Percentiles rank a stretch among this genome's conserved stretches.
Evolutionary conservation across 2,888 invertebrate species (phyloP).

Genomic region (Rhorus exstirpatorius): DNA sequence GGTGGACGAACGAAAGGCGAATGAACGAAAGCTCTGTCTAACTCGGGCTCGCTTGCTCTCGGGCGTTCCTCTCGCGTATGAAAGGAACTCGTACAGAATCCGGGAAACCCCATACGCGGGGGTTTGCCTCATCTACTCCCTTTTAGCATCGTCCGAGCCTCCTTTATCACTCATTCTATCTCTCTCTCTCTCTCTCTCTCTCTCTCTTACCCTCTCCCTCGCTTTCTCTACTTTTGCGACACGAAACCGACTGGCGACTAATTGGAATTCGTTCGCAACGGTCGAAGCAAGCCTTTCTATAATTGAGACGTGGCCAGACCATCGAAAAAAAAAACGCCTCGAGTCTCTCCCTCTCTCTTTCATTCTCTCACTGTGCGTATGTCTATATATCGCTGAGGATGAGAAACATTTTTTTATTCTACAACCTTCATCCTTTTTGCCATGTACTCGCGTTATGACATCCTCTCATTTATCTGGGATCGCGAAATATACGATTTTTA

Average conservation of each 20-base stretch:
- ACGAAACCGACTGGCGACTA: slow-evolving; percentile 84
- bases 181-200: slow-evolving; percentile 19
- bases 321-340: slow-evolving; percentile 78
- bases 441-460: slow-evolving; percentile 21
- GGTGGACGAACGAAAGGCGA: slow-evolving; percentile 83
- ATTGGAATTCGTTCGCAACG: slow-evolving; percentile 85
- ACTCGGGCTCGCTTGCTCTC: slow-evolving; percentile 68
- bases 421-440: slow-evolving; percentile 49
- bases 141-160: slow-evolving; percentile 54
- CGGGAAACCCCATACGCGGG: slow-evolving; percentile 85
- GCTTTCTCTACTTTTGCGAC: slow-evolving; percentile 78
- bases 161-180: slow-evolving; percentile 49
- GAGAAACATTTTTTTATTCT: slow-evolving; percentile 57
- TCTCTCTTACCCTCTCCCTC: slow-evolving; percentile 30
- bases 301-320: slow-evolving; percentile 85
- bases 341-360: slow-evolving; percentile 57
- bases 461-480: slow-evolving; percentile 7
- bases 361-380: slow-evolving; percentile 14
- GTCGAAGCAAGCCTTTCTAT: slow-evolving; percentile 86
- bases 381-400: slow-evolving; percentile 54
- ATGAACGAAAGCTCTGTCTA: slow-evolving; percentile 81
- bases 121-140: slow-evolving; percentile 60
- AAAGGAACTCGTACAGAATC: slow-evolving; percentile 86
- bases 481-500: slow-evolving; percentile 5
- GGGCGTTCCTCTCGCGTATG: slow-evolving; percentile 77